Base-by-base conservation (phyloP, 2,888 invertebrate genomes). In the Merodon equestris region DNA sequence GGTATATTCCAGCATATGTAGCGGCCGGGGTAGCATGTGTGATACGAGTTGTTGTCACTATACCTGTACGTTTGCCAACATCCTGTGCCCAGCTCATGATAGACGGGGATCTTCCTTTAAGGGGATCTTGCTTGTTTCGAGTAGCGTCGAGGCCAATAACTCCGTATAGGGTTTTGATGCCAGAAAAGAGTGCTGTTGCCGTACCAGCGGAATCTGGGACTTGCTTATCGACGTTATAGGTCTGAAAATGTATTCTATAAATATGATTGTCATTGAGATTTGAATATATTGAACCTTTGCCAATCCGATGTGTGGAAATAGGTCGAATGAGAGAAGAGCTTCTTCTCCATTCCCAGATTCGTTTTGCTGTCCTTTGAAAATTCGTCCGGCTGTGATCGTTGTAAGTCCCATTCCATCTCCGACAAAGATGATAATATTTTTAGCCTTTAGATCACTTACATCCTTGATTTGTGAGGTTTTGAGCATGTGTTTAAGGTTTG, bases 191-290 rank as follows among this genome's bases (percentile, higher is more conserved):
- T 1, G 93, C 93, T 0, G 93, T 93, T 0, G 92, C 93, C 0
- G 93, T 93, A 1, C 91, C 93, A 1, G 93, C 93, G 1, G 93
- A 93, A 84, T 93, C 93, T 0, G 93, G 91, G 12, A 93, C 93
- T 87, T 93, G 93, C 70, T 90, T 91, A 85, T 94, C 92, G n/a
- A 91, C 90, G 82, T 92, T 92, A 87, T 94, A 93, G 0, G 93
- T 93, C 93, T 93, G 72, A 9, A 82, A 82, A 48, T 47, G 34
- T 1, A 45, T 0, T 14, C 13, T 51, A 10, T 15, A 7, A 36
- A 12, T 9, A 2, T 15, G 36, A 12, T 19, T 19, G 9, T 7
- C 12, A 7, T 1, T 5, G 48, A 2, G 13, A 9, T 0, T 1
- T 48, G 1, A 10, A 10, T 19, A 19, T 9, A 1, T 0, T 38